Conservation (phyloP, 1,140 invertebrate genomes). For the Ridgeia piscesae region DNA sequence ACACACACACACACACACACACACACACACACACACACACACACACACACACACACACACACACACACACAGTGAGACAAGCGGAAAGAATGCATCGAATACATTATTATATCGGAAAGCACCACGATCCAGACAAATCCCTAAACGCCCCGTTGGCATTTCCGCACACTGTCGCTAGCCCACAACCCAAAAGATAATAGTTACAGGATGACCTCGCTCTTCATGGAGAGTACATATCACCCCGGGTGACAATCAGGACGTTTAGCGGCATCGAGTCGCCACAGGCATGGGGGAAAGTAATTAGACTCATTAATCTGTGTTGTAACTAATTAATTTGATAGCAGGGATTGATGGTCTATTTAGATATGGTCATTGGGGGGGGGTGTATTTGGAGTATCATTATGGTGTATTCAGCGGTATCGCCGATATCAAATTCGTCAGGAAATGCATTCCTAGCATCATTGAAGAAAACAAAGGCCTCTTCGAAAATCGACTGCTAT, state of each 20-base stretch:
- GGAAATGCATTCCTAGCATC: background rate
- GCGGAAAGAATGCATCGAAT: too few species aligned
- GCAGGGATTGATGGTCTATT: background rate
- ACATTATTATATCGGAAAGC: too few species aligned
- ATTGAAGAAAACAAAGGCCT: background rate
- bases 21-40: too few species aligned
- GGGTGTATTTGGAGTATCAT: background rate
- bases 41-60: too few species aligned
- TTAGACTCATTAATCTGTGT: background rate
- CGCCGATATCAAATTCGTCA: background rate
- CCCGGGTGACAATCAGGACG: background rate
- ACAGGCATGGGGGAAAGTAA: background rate
- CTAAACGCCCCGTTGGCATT: background rate
- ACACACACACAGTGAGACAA: too few species aligned
- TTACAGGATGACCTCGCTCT: background rate
- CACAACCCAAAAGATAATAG: background rate
- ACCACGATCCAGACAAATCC: background rate
- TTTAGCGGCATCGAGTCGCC: background rate
- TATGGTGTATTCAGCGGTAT: too few species aligned
- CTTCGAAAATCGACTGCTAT: background rate
- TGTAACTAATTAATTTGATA: constrained; percentile 2
- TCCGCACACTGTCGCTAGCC: background rate
- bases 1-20: too few species aligned
- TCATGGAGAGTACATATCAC: background rate
- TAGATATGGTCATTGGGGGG: background rate